phyloP scores from a whole-genome alignment of 2,888 invertebrate genomes.

The Ennomos fuscantarius region DNA sequence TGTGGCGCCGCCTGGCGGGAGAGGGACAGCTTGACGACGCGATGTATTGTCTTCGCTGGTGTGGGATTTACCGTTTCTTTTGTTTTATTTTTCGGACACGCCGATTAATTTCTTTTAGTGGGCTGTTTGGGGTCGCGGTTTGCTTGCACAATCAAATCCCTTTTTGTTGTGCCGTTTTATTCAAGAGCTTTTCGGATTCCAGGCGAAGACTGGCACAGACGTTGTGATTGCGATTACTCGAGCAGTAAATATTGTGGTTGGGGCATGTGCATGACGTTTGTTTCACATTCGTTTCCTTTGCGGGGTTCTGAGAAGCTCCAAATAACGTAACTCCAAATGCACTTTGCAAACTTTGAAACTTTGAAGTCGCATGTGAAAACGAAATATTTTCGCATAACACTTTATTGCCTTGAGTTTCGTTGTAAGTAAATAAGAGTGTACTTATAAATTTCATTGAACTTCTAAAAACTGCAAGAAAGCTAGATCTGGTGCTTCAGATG shows the following conservation, averaged over 20 bases:
- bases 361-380: conserved; percentile 29
- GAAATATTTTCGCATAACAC: conserved; percentile 25
- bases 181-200: conserved; percentile 49
- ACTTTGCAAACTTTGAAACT: conserved; percentile 29
- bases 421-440: not conserved
- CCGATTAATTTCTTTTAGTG: conserved; percentile 76
- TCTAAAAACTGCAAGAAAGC: not conserved
- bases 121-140: conserved; percentile 58
- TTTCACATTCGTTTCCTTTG: conserved; percentile 63
- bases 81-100: conserved; percentile 75
- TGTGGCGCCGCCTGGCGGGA: conserved; percentile 80
- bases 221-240: conserved; percentile 37
- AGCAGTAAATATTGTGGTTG: conserved; percentile 53
- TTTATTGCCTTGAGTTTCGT: conserved; percentile 1
- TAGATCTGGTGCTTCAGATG: not conserved
- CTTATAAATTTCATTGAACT: not conserved
- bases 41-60: conserved; percentile 79
- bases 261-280: conserved; percentile 60
- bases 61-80: conserved; percentile 78
- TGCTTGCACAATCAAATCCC: conserved; percentile 58
- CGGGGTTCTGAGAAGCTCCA: conserved; percentile 58
- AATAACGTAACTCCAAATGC: conserved; percentile 44
- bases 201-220: conserved; percentile 42
- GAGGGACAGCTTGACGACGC: conserved; percentile 76
- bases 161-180: conserved; percentile 52